A percentile compares a stretch with the other conserved stretches of the same genome.
phyloP scores from a whole-genome alignment of 2,888 invertebrate genomes.

The Onthophagus sagittarius region DNA sequence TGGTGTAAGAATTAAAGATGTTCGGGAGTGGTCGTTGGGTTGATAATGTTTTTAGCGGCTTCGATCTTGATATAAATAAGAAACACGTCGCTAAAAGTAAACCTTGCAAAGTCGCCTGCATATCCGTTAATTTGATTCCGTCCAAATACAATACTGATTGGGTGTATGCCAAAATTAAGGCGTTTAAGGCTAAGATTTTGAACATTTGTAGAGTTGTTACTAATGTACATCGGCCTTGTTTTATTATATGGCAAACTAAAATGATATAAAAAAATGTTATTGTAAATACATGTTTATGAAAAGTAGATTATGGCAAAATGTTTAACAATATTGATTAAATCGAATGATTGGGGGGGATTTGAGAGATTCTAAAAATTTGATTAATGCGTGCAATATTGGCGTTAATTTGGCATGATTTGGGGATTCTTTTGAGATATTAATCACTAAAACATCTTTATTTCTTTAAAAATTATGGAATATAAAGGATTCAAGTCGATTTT shows the following conservation, averaged over 20 bases:
- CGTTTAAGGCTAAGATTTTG: constrained; percentile 97
- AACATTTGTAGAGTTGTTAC: constrained; percentile 99
- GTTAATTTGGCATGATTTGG: too few relatives aligned
- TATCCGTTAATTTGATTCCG: constrained; percentile 96
- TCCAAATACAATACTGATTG: constrained; percentile 97
- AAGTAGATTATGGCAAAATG: too few relatives aligned
- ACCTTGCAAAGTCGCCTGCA: constrained; percentile 96
- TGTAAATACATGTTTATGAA: not conserved
- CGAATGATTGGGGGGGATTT: too few relatives aligned
- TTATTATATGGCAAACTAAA: constrained; percentile 97
- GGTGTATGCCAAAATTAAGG: constrained; percentile 95
- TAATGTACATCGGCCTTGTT: constrained; percentile 97
- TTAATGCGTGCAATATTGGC: too few relatives aligned
- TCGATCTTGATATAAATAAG: constrained; percentile 95
- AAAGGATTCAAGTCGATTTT: too few relatives aligned
- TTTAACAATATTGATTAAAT: too few relatives aligned
- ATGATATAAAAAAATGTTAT: constrained; percentile 26
- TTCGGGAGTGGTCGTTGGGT: constrained; percentile 94
- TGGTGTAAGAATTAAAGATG: constrained; percentile 97
- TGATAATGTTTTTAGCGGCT: constrained; percentile 90
- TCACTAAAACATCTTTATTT: too few relatives aligned
- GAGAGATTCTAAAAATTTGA: too few relatives aligned
- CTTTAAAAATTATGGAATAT: too few relatives aligned
- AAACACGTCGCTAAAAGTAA: constrained; percentile 94
- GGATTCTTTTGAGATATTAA: too few relatives aligned